Evolutionary conservation across 2,888 invertebrate genomes (phyloP).

Genomic region (Argyra leucocephala): DNA sequence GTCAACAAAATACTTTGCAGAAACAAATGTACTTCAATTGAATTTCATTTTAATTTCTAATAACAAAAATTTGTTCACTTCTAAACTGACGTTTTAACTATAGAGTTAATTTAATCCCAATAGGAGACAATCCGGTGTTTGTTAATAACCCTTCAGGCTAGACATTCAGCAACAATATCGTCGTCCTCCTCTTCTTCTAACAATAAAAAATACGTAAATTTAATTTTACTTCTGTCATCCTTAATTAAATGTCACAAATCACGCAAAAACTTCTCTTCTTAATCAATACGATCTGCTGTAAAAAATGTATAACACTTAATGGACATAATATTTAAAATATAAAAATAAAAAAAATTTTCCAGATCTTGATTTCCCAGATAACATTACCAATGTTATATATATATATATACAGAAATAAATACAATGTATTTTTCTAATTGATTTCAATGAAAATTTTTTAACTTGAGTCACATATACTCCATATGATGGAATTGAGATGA

Average conservation of each 20-base stretch:
- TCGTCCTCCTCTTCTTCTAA: not conserved
- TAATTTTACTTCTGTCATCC: not conserved
- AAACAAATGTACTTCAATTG: too few species aligned
- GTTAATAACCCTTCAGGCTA: not conserved
- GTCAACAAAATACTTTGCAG: too few species aligned
- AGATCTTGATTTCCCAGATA: too few species aligned
- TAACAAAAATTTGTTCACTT: too few species aligned
- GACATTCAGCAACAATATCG: not conserved
- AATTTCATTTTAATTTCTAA: too few species aligned
- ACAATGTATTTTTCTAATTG: not conserved
- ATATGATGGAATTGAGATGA: not conserved
- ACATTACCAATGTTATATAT: too few species aligned
- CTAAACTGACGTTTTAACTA: too few species aligned
- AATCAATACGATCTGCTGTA: not conserved
- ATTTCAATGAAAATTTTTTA: not conserved
- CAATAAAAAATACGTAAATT: not conserved
- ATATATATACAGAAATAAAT: not conserved
- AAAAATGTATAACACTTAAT: too few species aligned
- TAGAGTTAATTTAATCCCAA: not conserved
- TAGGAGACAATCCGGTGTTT: not conserved
- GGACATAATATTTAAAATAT: not conserved
- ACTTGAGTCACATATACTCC: too few species aligned
- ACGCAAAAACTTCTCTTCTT: not conserved
- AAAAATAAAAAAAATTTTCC: not conserved
- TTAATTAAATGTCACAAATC: not conserved